Base-by-base conservation (phyloP, 2,113 vertebrate species). In the Piprites chloris region DNA sequence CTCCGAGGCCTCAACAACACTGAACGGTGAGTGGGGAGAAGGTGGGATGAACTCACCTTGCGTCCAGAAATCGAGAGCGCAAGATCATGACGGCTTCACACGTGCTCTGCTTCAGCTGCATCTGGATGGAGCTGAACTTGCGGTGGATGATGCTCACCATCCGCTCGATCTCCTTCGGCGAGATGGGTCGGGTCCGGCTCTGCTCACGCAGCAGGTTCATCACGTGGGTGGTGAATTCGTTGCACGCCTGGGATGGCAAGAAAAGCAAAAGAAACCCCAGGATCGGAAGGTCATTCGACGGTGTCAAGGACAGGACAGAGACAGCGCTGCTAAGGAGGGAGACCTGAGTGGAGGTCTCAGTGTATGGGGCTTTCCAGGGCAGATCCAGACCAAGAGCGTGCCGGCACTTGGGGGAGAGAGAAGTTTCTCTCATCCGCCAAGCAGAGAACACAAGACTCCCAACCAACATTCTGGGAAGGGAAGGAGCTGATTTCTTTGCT, bases 71-170 rank as follows among this genome's bases (percentile, higher is more conserved):
- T 80, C 99, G 99, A 22, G 99, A 99, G 89, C 99, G 99, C 97
- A 99, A 98, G 98, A 99, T 99, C 99, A 99, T 99, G 97, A 99
- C 99, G 0, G 99, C 99, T 96, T 99, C 99, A 5, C 99, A 99
- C 14, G 99, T 99, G 98, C 99, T 99, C 97, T 99, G 99, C 84
- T 99, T 99, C 44, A 99, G 98, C 98, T 99, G 99, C 99, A 99
- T 99, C 98, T 99, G 99, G 98, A 99, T 99, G 98, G 99, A 99
- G 98, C 99, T 99, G 98, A 99, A 99, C 98, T 99, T 99, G 98
- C 99, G 99, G 97, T 99, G 99, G 98, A 99, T 99, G 98, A 99
- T 99, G 97, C 98, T 98, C 93, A 99, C 99, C 99, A 99, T 99
- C 47, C 99, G 98, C 96, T 99, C 99, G 7, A 99, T 99, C 98